These are phyloP conservation scores for Pseudopipra pipra DNA, from an alignment of 2,113 vertebrate species.

Conservation along the genomic window DNA sequence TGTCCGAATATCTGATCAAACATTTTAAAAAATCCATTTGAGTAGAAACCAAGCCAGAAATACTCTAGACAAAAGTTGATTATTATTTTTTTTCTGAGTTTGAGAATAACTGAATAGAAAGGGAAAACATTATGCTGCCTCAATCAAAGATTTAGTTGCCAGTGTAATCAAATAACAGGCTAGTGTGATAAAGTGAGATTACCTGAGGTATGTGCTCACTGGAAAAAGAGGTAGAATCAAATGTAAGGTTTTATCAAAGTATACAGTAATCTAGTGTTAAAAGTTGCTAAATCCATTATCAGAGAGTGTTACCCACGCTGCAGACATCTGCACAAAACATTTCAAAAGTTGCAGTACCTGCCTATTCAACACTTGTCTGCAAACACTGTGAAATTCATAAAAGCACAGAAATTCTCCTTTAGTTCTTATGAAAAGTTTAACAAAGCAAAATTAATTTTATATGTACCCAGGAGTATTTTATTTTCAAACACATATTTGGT, in stretches of 20 bases:
- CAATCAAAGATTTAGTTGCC: not conserved
- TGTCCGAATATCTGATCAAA: not conserved
- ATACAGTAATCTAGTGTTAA: not conserved
- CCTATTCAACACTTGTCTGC: not conserved
- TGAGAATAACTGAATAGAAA: not conserved
- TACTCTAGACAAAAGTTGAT: not conserved
- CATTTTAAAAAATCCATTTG: not conserved
- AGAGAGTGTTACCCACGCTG: not conserved
- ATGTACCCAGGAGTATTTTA: not conserved
- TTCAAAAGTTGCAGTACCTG: not conserved
- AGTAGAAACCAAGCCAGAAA: not conserved
- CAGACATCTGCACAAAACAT: not conserved
- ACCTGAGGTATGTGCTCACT: not conserved
- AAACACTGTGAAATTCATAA: not conserved
- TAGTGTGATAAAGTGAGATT: not conserved
- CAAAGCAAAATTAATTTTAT: not conserved
- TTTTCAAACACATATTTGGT: not conserved
- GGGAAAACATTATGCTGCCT: not conserved
- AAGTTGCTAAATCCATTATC: not conserved
- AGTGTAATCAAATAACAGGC: not conserved
- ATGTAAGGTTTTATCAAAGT: not conserved
- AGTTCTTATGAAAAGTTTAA: not conserved
- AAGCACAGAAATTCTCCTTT: not conserved
- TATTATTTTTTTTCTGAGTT: not conserved
- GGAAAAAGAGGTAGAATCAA: not conserved